Evolutionary conservation across 2,888 invertebrate genomes (phyloP).

Genomic region (Imbricaverruca yamaguchii): DNA sequence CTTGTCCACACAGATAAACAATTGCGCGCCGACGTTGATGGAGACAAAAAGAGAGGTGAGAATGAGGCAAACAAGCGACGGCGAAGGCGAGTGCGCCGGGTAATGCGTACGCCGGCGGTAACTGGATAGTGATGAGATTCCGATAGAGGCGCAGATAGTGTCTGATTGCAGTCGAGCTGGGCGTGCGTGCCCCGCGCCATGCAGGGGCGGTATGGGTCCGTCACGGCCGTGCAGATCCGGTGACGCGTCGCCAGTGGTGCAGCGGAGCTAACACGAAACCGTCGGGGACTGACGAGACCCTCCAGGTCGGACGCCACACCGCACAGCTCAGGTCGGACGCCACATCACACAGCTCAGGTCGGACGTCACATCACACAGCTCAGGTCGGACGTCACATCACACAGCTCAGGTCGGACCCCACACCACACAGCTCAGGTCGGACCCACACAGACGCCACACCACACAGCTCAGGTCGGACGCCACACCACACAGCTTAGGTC

Average conservation of each 20-base stretch:
- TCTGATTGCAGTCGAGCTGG: background rate
- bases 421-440: too few relatives aligned
- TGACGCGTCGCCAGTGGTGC: background rate
- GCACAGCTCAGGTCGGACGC: background rate
- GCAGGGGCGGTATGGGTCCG: background rate
- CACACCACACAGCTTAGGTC: too few relatives aligned
- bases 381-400: too few relatives aligned
- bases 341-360: background rate
- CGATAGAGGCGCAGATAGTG: background rate
- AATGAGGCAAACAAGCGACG: background rate
- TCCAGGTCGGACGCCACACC: background rate
- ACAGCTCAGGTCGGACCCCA: background rate
- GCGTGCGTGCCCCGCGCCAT: background rate
- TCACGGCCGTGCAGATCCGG: background rate
- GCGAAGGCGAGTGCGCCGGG: background rate
- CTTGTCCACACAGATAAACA: constrained; percentile 20
- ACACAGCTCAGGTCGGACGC: too few relatives aligned
- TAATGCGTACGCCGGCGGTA: background rate
- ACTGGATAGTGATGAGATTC: background rate
- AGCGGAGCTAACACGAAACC: too few relatives aligned
- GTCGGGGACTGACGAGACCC: background rate
- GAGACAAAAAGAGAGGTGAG: constrained; percentile 14
- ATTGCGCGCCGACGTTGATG: constrained; percentile 19
- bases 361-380: background rate
- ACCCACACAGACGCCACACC: too few relatives aligned